Conservation (phyloP, 2,888 invertebrate genomes). For the Sceliomorpha sp. region DNA sequence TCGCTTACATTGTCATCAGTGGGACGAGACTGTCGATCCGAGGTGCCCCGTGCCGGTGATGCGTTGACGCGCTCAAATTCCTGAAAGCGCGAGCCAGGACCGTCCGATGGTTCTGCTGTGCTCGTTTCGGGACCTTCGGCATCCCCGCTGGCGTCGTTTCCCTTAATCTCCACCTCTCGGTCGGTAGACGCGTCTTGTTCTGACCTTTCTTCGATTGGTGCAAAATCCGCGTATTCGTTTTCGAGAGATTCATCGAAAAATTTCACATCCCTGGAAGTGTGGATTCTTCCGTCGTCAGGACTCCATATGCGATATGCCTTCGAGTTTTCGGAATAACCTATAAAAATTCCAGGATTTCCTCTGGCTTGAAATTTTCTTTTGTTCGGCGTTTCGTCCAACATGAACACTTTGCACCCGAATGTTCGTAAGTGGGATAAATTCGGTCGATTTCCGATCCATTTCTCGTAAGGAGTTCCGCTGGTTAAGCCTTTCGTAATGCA, state of each 20-base stretch:
- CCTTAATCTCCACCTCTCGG: too few species aligned
- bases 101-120: too few species aligned
- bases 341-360: conserved; percentile 25
- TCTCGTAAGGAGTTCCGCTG: conserved; percentile 35
- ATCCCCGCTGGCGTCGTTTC: too few species aligned
- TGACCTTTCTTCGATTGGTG: too few species aligned
- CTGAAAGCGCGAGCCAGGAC: too few species aligned
- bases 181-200: background rate
- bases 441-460: too few species aligned
- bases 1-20: background rate
- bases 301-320: conserved; percentile 37
- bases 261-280: conserved; percentile 28
- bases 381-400: conserved; percentile 12
- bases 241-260: background rate
- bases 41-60: too few species aligned
- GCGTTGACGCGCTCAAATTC: too few species aligned
- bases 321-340: conserved; percentile 37
- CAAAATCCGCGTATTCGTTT: background rate
- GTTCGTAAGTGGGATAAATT: conserved; percentile 43
- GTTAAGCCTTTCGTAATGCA: conserved; percentile 44
- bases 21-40: too few species aligned
- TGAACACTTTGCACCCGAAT: conserved; percentile 51
- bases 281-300: conserved; percentile 9
- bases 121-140: too few species aligned
- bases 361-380: conserved; percentile 39